Percentiles rank a stretch among this genome's conserved stretches.
These are phyloP conservation scores for Orchestia grillus DNA, from an alignment of 1,140 invertebrate species.

Conservation along the genomic window DNA sequence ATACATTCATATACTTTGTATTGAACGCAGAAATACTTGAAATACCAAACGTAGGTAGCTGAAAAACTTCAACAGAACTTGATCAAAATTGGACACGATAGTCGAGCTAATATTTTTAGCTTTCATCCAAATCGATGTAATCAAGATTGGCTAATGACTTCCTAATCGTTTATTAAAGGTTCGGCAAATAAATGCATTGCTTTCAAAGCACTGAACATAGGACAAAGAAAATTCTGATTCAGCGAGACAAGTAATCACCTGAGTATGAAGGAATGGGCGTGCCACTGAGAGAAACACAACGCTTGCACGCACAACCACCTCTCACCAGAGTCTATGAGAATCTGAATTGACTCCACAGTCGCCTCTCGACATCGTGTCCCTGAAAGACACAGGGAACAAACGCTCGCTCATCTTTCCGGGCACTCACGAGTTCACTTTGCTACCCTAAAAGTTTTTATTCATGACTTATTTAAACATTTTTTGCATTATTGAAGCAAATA, in stretches of 20 bases:
- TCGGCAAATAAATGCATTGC: too few relatives aligned
- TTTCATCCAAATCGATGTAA: too few relatives aligned
- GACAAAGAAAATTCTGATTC: not conserved
- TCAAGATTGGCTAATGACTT: too few relatives aligned
- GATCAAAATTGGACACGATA: too few relatives aligned
- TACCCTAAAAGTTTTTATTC: not conserved
- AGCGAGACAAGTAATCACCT: not conserved
- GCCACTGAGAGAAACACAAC: not conserved
- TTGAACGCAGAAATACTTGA: too few relatives aligned
- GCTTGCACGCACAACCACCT: not conserved
- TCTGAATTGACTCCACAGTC: not conserved
- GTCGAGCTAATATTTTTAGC: too few relatives aligned
- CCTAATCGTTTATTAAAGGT: too few relatives aligned
- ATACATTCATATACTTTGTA: too few relatives aligned
- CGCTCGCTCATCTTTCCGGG: too few relatives aligned
- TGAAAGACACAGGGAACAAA: not conserved
- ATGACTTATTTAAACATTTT: not conserved
- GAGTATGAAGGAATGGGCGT: not conserved
- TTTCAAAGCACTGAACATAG: not conserved
- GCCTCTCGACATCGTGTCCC: not conserved
- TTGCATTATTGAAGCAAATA: not conserved
- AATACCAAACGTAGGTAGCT: too few relatives aligned
- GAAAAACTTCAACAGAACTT: too few relatives aligned
- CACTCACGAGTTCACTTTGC: not conserved
- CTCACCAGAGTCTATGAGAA: not conserved